These are phyloP conservation scores for Saccostrea cuccullata DNA, from an alignment of 1,140 invertebrate genomes.

Conservation along the genomic window DNA sequence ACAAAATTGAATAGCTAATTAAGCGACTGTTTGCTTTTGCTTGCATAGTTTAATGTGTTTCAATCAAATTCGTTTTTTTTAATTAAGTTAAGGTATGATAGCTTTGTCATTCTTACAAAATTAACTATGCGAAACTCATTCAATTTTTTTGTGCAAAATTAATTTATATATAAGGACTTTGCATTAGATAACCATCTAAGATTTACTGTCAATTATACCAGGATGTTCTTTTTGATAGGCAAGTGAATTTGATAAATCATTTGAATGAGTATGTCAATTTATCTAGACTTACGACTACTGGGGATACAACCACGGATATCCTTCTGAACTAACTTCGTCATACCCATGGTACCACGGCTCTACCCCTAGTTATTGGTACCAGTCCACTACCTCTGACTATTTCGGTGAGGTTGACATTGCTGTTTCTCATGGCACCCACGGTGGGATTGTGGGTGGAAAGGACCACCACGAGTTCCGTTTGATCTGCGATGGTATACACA, in stretches of 20 bases:
- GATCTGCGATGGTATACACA: not conserved
- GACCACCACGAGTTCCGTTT: constrained; percentile 1
- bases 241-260: not conserved
- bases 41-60: not conserved
- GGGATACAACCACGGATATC: not conserved
- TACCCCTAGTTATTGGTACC: not conserved
- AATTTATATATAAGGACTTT: too few species aligned
- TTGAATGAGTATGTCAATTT: not conserved
- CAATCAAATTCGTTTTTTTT: too few species aligned
- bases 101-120: too few species aligned
- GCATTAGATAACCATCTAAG: too few species aligned
- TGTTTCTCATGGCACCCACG: not conserved
- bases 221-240: not conserved
- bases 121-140: too few species aligned
- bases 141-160: not conserved
- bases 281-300: not conserved
- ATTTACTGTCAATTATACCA: too few species aligned
- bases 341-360: not conserved
- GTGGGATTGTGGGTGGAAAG: not conserved
- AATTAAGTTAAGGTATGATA: too few species aligned
- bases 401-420: constrained; percentile 16
- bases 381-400: not conserved
- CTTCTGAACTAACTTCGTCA: not conserved
- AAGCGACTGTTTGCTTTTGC: too few species aligned
- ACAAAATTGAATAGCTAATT: too few species aligned